Percentiles rank a stretch among this genome's conserved stretches.
phyloP scores from a whole-genome alignment of 1,140 invertebrate genomes.

The Drosophila nannoptera region DNA sequence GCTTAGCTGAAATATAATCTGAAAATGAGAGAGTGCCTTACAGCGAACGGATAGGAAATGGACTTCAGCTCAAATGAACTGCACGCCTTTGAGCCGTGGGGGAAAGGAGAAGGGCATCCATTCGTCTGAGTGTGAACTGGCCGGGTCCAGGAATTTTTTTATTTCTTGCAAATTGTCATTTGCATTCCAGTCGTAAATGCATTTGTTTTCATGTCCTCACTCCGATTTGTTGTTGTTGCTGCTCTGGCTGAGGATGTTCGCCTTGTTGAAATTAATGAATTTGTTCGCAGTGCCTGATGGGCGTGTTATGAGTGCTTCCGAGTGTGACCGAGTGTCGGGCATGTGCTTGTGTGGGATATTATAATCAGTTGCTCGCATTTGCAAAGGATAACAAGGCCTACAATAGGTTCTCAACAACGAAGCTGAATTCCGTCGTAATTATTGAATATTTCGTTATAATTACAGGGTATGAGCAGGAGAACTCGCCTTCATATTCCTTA shows the following conservation, averaged over 20 bases:
- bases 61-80: too few species aligned
- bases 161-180: conserved; percentile 34
- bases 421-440: too few species aligned
- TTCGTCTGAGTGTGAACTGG: not conserved
- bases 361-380: too few species aligned
- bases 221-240: conserved; percentile 55
- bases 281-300: conserved; percentile 49
- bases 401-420: too few species aligned
- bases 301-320: conserved; percentile 20
- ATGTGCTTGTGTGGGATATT: conserved; percentile 2
- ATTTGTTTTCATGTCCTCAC: conserved; percentile 46
- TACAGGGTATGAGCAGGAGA: too few species aligned
- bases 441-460: too few species aligned
- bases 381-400: too few species aligned
- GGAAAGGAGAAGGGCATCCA: conserved; percentile 3
- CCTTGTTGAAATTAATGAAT: conserved; percentile 68
- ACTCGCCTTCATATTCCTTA: conserved; percentile 11
- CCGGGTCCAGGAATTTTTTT: conserved; percentile 17
- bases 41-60: too few species aligned
- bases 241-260: conserved; percentile 27
- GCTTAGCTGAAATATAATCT: not conserved
- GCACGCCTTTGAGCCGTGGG: not conserved
- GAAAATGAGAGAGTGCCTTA: too few species aligned
- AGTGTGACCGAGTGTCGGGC: not conserved
- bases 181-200: conserved; percentile 55